Evolutionary conservation across 2,797 vertebrate genomes (phyloP), one percentile per base, ranked within the genome.

Genomic region (Natrix natrix): DNA sequence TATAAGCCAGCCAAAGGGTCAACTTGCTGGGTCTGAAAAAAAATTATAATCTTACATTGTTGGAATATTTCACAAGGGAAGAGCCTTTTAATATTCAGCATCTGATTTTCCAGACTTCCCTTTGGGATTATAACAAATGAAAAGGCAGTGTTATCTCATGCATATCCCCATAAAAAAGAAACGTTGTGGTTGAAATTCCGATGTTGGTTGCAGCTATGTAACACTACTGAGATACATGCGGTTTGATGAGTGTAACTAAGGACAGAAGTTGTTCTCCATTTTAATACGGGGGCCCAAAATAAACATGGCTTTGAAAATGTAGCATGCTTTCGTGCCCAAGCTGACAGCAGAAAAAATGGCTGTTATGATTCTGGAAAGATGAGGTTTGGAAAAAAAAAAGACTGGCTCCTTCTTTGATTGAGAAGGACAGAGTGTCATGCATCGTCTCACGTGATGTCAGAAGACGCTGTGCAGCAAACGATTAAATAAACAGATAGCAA

Each of bases 151-250:
- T 96, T 96, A 98, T 98, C 95, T 97, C 96, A 97, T 97, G 94
- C 95, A 97, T 97, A 96, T 96, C 97, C 95, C 2, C 0, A 97
- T 94, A 92, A 94, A 97, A 98, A 98, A 97, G 96, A 98, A 98
- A 97, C 95, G 97, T 93, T 96, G 94, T 94, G 95, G 96, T 94
- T 96, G 91, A 95, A 95, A 96, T 97, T 97, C 95, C 95, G 89
- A 96, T 95, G 95, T 96, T 94, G 90, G 96, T 94, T 96, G 93
- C 95, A 97, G 94, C 95, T 96, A 94, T 96, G 93, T 96, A 97
- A 95, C 96, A 96, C 94, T 96, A 94, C 78, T 95, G 94, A 96
- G 95, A 78, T 86, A 83, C 95, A 91, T 96, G 96, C 0, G 94
- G 96, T 95, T 96, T 92, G 93, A 92, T 0, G 54, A 96, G 94